A percentile compares a stretch with the other conserved stretches of the same genome.
phyloP scores from a whole-genome alignment of 2,888 invertebrate species.

The Mimumesa dahlbomi region DNA sequence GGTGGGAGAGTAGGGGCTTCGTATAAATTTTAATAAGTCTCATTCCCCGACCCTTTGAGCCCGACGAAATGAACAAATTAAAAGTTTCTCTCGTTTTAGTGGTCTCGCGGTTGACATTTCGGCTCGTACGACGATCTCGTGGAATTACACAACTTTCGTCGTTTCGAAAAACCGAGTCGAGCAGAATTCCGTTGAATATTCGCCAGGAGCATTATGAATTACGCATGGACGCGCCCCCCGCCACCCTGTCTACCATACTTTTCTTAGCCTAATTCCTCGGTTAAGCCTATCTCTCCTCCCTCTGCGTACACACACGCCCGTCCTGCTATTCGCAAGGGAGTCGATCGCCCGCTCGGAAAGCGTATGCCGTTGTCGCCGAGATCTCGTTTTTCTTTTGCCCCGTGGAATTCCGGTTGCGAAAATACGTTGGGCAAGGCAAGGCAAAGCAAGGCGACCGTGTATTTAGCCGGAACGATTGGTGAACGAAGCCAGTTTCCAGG shows the following conservation, averaged over 20 bases:
- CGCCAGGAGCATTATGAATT: slow-evolving; percentile 60
- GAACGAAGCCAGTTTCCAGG: too few species aligned
- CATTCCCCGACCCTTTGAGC: slow-evolving; percentile 78
- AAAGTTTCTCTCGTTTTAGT: slow-evolving; percentile 76
- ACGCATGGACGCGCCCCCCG: slow-evolving; percentile 51
- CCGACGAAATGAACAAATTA: slow-evolving; percentile 79
- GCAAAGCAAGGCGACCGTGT: too few species aligned
- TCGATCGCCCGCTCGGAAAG: too few species aligned
- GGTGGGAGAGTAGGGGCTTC: slow-evolving; percentile 54
- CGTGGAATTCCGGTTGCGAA: too few species aligned
- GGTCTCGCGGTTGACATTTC: slow-evolving; percentile 79
- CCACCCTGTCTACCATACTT: neutral
- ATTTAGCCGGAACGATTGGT: too few species aligned
- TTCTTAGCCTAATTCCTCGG: too few species aligned
- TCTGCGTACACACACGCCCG: too few species aligned
- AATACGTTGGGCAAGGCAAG: too few species aligned
- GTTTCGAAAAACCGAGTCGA: slow-evolving; percentile 63
- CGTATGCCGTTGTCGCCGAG: too few species aligned
- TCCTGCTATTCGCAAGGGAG: too few species aligned
- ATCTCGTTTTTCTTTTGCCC: too few species aligned
- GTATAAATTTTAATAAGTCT: slow-evolving; percentile 80
- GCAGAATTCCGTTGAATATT: slow-evolving; percentile 33
- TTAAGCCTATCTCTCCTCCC: too few species aligned
- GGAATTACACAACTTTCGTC: slow-evolving; percentile 77
- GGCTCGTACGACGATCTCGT: slow-evolving; percentile 68